Conservation (phyloP, 2,888 invertebrate species). For the Lepidocyrtoides sp. region DNA sequence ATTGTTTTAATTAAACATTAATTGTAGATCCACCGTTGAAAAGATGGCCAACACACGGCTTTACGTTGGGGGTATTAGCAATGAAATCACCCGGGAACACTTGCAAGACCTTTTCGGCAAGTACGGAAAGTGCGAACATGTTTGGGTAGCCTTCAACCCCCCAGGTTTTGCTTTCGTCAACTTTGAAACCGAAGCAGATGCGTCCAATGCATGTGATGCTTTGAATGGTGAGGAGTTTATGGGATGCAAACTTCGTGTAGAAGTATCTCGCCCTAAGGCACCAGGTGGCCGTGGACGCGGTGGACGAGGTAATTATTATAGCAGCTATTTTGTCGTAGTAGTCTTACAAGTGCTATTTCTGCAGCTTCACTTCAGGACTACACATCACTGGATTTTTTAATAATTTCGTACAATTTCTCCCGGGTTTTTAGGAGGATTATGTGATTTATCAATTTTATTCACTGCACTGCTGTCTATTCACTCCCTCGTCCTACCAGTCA, state of each 20-base stretch:
- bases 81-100: conserved; percentile 96
- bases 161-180: conserved; percentile 98
- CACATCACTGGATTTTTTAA: background rate
- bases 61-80: conserved; percentile 96
- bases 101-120: conserved; percentile 96
- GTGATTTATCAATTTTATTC: conserved; percentile 58
- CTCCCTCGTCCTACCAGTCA: conserved; percentile 72
- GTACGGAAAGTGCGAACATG: conserved; percentile 96
- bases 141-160: conserved; percentile 97
- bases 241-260: conserved; percentile 95
- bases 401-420: background rate
- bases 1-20: background rate
- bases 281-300: conserved; percentile 84
- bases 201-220: conserved; percentile 95
- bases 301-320: conserved; percentile 73
- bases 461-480: conserved; percentile 72
- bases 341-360: background rate
- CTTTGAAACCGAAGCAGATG: conserved; percentile 95
- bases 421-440: conserved; percentile 70
- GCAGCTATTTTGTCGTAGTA: background rate
- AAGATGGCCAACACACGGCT: conserved; percentile 90
- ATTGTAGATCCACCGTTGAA: conserved; percentile 65
- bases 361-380: background rate
- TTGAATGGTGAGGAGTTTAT: conserved; percentile 95
- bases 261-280: conserved; percentile 90